A percentile compares a stretch with the other conserved stretches of the same genome.
Conservation (phyloP, 2,113 vertebrate genomes). For the Indicator indicator region DNA sequence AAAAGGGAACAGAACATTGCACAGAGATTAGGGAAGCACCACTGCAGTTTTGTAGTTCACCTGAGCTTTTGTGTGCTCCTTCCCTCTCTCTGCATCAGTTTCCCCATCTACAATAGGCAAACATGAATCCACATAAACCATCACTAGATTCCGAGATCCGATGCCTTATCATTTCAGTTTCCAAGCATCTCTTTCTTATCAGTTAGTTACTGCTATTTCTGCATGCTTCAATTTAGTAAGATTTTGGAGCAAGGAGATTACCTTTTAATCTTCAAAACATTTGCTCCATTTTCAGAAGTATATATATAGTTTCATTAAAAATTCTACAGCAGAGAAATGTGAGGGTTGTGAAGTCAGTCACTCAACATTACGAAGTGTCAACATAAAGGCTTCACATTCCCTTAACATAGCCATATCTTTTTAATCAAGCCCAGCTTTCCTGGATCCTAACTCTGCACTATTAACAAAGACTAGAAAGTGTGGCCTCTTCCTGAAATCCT, state of each 20-base stretch:
- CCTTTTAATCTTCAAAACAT: neutral
- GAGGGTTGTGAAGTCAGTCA: neutral
- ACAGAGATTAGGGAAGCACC: neutral
- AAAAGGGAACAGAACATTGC: neutral
- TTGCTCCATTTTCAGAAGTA: neutral
- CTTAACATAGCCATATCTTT: neutral
- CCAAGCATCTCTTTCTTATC: neutral
- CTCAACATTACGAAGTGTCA: neutral
- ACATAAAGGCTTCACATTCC: neutral
- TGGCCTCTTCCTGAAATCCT: neutral
- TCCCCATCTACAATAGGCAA: neutral
- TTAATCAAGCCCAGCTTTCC: neutral
- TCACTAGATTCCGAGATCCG: neutral
- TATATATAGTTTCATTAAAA: neutral
- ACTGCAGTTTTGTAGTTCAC: neutral
- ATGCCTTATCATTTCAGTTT: neutral
- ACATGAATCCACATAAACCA: neutral
- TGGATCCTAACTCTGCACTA: neutral
- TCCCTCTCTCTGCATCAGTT: neutral
- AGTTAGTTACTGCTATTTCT: neutral
- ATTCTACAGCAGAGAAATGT: neutral
- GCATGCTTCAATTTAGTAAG: neutral
- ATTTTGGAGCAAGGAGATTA: neutral
- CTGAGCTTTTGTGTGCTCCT: neutral
- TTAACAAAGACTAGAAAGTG: neutral